These are phyloP conservation scores for Diuraphis noxia DNA, from an alignment of 1,140 invertebrate species.

Conservation along the genomic window DNA sequence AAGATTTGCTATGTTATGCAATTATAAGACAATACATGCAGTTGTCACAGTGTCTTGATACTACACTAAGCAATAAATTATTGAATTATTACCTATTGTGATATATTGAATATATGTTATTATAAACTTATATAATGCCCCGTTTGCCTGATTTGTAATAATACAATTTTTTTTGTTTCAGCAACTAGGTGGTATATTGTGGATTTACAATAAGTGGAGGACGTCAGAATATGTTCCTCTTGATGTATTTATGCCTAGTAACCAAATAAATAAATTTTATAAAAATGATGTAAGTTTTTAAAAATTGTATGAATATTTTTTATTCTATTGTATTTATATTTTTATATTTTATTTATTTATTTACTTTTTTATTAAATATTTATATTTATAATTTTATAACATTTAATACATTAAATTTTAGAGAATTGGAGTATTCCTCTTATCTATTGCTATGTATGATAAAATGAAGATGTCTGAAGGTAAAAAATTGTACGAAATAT, in stretches of 20 bases:
- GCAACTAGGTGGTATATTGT: conserved; percentile 39
- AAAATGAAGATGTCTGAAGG: conserved; percentile 39
- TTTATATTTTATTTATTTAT: too few relatives aligned
- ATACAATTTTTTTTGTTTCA: not conserved
- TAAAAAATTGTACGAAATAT: conserved; percentile 24
- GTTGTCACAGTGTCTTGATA: too few relatives aligned
- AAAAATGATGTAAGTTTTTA: conserved; percentile 43
- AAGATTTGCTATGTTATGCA: too few relatives aligned
- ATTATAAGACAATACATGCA: too few relatives aligned
- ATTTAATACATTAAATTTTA: not conserved
- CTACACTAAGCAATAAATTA: too few relatives aligned
- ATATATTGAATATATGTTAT: too few relatives aligned
- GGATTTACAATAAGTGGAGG: conserved; percentile 49
- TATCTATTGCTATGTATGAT: conserved; percentile 48
- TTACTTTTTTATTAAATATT: too few relatives aligned
- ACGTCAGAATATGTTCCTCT: conserved; percentile 35
- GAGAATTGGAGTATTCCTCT: conserved; percentile 38
- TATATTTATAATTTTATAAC: too few relatives aligned
- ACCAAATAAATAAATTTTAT: conserved; percentile 27
- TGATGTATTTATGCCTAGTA: conserved; percentile 29
- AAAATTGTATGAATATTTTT: not conserved
- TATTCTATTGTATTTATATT: not conserved
- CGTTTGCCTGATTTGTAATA: not conserved
- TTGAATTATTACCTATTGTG: too few relatives aligned
- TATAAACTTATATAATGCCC: too few relatives aligned